These are phyloP conservation scores for Lithophane socia DNA, from an alignment of 2,888 invertebrate genomes.

Conservation along the genomic window DNA sequence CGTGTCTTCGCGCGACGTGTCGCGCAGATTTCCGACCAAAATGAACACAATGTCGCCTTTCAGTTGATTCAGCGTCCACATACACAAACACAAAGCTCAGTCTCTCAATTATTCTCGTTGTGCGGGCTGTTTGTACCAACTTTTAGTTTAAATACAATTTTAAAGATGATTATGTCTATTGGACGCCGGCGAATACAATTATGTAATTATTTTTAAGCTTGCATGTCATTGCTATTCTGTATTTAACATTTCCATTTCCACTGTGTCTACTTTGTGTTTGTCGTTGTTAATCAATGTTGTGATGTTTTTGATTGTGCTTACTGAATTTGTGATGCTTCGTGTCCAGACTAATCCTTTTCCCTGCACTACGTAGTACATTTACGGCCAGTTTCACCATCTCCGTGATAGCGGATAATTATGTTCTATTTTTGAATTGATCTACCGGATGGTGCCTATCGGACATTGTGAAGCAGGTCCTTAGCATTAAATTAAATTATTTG, in stretches of 20 bases:
- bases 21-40: not conserved
- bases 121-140: slow-evolving; percentile 8
- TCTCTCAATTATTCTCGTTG: not conserved
- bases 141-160: slow-evolving; percentile 20
- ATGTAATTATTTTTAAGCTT: slow-evolving; percentile 60
- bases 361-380: slow-evolving; percentile 17
- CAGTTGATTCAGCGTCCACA: not conserved
- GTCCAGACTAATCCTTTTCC: slow-evolving; percentile 9
- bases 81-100: not conserved
- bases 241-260: slow-evolving; percentile 53
- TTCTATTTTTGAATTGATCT: not conserved
- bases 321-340: slow-evolving; percentile 38
- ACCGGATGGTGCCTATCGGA: not conserved
- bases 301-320: slow-evolving; percentile 32
- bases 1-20: not conserved
- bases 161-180: slow-evolving; percentile 84
- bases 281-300: slow-evolving; percentile 34
- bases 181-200: slow-evolving; percentile 65
- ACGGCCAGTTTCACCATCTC: slow-evolving; percentile 22
- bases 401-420: not conserved
- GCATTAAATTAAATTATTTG: not conserved
- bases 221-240: slow-evolving; percentile 70
- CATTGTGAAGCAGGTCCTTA: slow-evolving; percentile 19
- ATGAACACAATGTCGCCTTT: not conserved
- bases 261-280: slow-evolving; percentile 24